A percentile compares a stretch with the other conserved stretches of the same genome.
Conservation (phyloP, 2,888 invertebrate species). For the Lordiphosa fenestrarum region DNA sequence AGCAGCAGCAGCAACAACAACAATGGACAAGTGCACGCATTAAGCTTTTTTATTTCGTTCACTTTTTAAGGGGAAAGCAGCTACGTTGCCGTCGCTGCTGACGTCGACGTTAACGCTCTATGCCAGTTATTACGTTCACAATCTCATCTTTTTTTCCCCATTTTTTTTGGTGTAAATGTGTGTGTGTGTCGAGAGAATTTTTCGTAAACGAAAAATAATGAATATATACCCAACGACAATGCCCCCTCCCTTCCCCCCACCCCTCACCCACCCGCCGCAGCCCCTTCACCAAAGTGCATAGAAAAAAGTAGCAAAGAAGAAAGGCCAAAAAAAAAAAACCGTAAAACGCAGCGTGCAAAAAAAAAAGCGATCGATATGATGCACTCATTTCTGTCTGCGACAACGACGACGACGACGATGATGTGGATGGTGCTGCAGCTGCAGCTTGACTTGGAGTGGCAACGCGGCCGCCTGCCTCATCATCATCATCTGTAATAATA, state of each 20-base stretch:
- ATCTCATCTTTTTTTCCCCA: constrained; percentile 37
- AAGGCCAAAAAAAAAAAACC: constrained; percentile 59
- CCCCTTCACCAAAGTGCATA: constrained; percentile 59
- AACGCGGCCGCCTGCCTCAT: constrained; percentile 49
- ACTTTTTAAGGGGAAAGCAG: constrained; percentile 45
- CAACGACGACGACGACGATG: constrained; percentile 60
- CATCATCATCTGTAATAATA: constrained; percentile 60
- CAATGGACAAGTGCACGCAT: constrained; percentile 63
- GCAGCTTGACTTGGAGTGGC: constrained; percentile 66
- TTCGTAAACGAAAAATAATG: constrained; percentile 76
- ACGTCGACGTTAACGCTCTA: constrained; percentile 61
- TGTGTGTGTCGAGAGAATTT: constrained; percentile 53
- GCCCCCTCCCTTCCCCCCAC: background rate
- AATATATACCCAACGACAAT: constrained; percentile 65
- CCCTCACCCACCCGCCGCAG: constrained; percentile 1
- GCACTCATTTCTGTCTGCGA: constrained; percentile 81
- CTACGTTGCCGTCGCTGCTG: constrained; percentile 36
- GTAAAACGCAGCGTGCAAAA: constrained; percentile 67
- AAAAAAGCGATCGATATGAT: constrained; percentile 80
- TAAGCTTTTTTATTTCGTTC: constrained; percentile 50
- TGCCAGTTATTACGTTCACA: constrained; percentile 72
- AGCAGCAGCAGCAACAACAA: constrained; percentile 34
- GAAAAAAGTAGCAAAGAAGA: constrained; percentile 70
- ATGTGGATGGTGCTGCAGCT: constrained; percentile 39
- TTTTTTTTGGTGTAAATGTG: constrained; percentile 39